Evolutionary conservation across 1,140 invertebrate genomes (phyloP).

Genomic region (Eurosta solidaginis): DNA sequence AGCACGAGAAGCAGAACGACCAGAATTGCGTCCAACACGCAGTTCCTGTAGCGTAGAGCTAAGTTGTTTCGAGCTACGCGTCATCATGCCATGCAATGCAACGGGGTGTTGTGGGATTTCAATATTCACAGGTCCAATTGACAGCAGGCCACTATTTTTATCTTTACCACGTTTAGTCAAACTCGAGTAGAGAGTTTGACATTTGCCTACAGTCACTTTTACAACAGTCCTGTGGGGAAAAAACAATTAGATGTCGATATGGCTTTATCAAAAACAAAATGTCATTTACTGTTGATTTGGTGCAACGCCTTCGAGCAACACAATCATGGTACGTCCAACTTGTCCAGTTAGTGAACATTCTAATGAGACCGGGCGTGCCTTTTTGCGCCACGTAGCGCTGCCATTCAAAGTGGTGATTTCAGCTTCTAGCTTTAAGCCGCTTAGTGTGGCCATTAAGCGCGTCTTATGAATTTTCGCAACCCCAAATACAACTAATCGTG

Average conservation of each 20-base stretch:
- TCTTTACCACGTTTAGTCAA: conserved; percentile 77
- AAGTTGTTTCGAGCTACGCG: conserved; percentile 88
- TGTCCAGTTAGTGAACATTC: conserved; percentile 90
- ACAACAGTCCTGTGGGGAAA: conserved; percentile 79
- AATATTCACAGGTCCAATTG: conserved; percentile 86
- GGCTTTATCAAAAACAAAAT: not conserved
- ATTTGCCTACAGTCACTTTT: conserved; percentile 88
- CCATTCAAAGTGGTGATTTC: conserved; percentile 58
- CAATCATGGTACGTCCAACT: conserved; percentile 89
- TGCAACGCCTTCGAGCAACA: conserved; percentile 85
- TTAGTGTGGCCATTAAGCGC: conserved; percentile 84
- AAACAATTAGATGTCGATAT: not conserved
- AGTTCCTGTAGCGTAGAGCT: conserved; percentile 87
- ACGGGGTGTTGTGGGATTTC: conserved; percentile 97
- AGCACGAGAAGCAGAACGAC: conserved; percentile 66
- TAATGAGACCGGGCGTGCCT: conserved; percentile 63
- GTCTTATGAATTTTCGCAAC: conserved; percentile 88
- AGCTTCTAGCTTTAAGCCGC: conserved; percentile 77
- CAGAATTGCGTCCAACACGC: conserved; percentile 77
- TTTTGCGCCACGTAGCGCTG: conserved; percentile 58
- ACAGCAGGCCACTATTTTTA: conserved; percentile 84
- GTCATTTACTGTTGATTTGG: conserved; percentile 83
- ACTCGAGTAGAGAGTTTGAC: conserved; percentile 87
- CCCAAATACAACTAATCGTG: conserved; percentile 70
- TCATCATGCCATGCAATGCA: conserved; percentile 96